Conservation (phyloP, 2,113 vertebrate genomes). For the Ranitomeya imitator region DNA sequence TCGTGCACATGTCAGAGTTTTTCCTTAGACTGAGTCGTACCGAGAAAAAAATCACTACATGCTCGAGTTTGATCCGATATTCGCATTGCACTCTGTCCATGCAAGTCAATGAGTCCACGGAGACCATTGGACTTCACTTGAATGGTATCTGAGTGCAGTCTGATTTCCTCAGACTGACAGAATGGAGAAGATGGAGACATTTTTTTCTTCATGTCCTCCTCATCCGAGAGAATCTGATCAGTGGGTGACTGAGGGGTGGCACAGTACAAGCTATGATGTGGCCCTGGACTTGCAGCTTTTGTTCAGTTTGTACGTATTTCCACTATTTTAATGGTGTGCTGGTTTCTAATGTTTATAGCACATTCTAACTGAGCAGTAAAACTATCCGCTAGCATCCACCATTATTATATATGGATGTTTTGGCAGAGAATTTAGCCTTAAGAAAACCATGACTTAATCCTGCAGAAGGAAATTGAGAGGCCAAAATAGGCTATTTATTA, state of each 20-base stretch:
- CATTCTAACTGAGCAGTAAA: conserved; percentile 26
- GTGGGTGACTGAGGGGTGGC: too few relatives aligned
- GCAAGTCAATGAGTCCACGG: too few relatives aligned
- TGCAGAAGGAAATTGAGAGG: conserved; percentile 34
- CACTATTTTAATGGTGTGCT: neutral
- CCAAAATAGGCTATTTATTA: conserved; percentile 37
- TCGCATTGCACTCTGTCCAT: too few relatives aligned
- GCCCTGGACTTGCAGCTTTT: neutral
- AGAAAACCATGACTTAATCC: conserved; percentile 20
- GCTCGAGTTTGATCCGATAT: too few relatives aligned
- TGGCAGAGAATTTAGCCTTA: neutral
- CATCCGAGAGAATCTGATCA: neutral
- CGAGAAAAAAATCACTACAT: too few relatives aligned
- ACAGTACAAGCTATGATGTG: neutral
- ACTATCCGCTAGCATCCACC: neutral
- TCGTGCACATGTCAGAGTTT: too few relatives aligned
- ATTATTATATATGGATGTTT: conserved; percentile 44
- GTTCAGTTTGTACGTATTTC: neutral
- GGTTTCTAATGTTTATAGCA: conserved; percentile 4
- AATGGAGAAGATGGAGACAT: too few relatives aligned
- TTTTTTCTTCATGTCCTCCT: too few relatives aligned
- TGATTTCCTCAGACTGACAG: too few relatives aligned
- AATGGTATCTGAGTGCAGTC: too few relatives aligned
- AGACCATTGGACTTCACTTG: too few relatives aligned
- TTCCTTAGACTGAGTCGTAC: too few relatives aligned